Base-by-base conservation (phyloP, 92 coral and sea anemone species). In the Siderastrea radians region DNA sequence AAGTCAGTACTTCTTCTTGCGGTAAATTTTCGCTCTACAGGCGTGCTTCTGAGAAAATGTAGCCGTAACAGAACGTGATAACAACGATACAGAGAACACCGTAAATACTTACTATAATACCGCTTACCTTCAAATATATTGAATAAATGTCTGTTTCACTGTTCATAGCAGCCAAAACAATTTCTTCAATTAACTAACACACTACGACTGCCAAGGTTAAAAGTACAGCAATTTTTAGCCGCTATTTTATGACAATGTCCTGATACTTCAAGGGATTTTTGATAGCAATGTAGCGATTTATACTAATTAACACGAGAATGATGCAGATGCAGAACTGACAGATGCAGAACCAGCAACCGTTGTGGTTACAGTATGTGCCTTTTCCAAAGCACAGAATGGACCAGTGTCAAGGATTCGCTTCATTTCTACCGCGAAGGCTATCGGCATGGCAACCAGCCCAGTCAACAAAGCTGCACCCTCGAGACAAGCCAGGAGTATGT, bases 241-340 rank as follows among this genome's bases (percentile, higher is more conserved):
- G 54, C 47, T 15, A 17, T 80, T 38, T 68, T 50, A 75, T 80
- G 16, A 68, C 75, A 17, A 80, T 51, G 6, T 67, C 75, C 51
- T 26, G 75, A 13, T 66, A 80, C 51, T 75, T 80, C 26, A 68
- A 68, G 50, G 84, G 26, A 7, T 80, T 14, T 44, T 68, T 80
- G 12, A 80, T 80, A 2, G 75, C 65, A 10, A 80, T 53, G 44
- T 49, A 67, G 53, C 84, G 71, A 47, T 78, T 60, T 47, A 49
- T n/a, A 47, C 57, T 49, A 45, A 78, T 61, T 19, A 81, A 51
- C 4, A 53, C 44, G 2, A 68, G 52, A 54, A 68, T n/a, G n/a
- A n/a, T n/a, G n/a, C n/a, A n/a, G n/a, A n/a, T n/a, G n/a, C n/a
- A n/a, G n/a, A 53, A 68, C 16, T 69, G 17, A 54, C 11, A 6